Base-by-base conservation (phyloP, 1,140 invertebrate genomes). In the Philotrypesis tridentata region DNA sequence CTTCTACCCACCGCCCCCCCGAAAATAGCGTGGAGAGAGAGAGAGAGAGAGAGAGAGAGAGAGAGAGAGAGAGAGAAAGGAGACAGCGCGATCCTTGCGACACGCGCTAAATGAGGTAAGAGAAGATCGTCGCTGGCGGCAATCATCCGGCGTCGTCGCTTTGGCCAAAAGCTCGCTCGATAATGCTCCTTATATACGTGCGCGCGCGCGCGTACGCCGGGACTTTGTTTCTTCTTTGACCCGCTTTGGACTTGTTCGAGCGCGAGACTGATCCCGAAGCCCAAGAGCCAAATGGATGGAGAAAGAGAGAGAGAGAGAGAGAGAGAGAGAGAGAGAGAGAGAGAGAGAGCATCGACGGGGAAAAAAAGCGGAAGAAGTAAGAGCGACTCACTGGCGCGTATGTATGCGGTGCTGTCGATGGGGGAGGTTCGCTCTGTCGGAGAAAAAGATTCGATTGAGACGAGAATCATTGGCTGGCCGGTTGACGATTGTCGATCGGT, bases 141-240 rank as follows among this genome's bases (percentile, higher is more conserved):
- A 72, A 72, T 72, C 37, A 72, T 72, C 70, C 70, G 70, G 33
- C 9, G 17, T 40, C 65, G 25, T 6, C 27, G 17, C 21, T n/a
- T 33, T 37, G 29, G n/a, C 29, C 21, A 21, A 70, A 37, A 70
- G 7, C 9, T 31, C 29, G 27, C 63, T 67, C 63, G 63, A 12
- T 67, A 17, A 6, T 31, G 2, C 63, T 29, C 17, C n/a, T 9
- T 67, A 12, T 65, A 7, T 25, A 23, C 17, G 12, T 12, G 63
- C 25, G 17, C 6, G 48, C 7, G n/a, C 48, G 21, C n/a, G 48
- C 48, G 48, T 17, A 17, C 48, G 0, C 17, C 21, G 21, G 17
- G 27, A 74, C 72, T 74, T 74, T 74, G 72, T 60, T 74, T 31
- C 25, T 74, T 74, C 23, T 74, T 74, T 61, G 72, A 74, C 48